Percentiles rank a stretch among this genome's conserved stretches.
phyloP scores from a whole-genome alignment of 1,140 invertebrate genomes.

The Neodiprion lecontei region DNA sequence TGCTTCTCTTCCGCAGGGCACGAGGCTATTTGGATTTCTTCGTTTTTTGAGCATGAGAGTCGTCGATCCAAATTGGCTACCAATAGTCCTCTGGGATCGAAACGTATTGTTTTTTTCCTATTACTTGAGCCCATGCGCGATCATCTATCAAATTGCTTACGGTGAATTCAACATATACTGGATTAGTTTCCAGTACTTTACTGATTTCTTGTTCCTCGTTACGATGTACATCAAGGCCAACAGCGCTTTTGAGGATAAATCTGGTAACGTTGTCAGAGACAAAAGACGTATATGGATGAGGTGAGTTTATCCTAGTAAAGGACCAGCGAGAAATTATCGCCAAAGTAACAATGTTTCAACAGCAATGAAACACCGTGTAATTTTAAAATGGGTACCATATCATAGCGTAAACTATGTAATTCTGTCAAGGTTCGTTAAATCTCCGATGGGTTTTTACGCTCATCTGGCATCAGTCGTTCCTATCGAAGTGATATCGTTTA shows the following conservation, averaged over 20 bases:
- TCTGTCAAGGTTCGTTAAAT: background rate
- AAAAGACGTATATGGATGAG: background rate
- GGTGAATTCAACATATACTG: background rate
- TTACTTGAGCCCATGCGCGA: constrained; percentile 1
- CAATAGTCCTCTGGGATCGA: background rate
- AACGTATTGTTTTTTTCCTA: background rate
- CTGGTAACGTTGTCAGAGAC: background rate
- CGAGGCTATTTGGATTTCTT: background rate
- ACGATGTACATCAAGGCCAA: background rate
- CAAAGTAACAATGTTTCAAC: too few relatives aligned
- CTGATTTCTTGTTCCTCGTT: background rate
- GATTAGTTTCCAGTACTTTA: background rate
- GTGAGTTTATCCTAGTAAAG: background rate
- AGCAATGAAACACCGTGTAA: too few relatives aligned
- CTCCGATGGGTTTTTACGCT: constrained; percentile 3
- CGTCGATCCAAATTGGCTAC: background rate
- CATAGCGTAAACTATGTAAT: too few relatives aligned
- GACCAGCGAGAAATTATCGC: too few relatives aligned
- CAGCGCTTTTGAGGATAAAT: background rate
- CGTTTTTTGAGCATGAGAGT: background rate
- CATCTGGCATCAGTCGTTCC: background rate
- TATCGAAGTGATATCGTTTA: background rate
- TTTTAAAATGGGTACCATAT: too few relatives aligned
- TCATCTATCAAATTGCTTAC: background rate
- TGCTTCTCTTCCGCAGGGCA: too few relatives aligned